A percentile compares a stretch with the other conserved stretches of the same genome.
Evolutionary conservation across 2,797 vertebrate genomes (phyloP).

Genomic region (Gephyroberyx darwinii): DNA sequence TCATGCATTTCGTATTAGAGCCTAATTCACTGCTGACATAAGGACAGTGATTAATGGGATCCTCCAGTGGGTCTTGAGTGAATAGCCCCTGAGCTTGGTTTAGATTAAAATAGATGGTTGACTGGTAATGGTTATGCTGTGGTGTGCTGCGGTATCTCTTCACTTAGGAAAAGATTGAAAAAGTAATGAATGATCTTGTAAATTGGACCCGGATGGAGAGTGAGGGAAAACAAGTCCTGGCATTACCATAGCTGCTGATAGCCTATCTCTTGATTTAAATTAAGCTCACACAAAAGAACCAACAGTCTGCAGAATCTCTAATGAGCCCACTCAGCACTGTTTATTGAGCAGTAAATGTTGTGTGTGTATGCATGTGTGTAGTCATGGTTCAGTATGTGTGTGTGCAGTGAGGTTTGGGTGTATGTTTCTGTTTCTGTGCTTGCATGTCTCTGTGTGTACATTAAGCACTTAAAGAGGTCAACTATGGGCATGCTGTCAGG

Average conservation of each 20-base stretch:
- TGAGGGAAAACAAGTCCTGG: constrained; percentile 17
- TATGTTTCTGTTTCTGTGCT: constrained; percentile 3
- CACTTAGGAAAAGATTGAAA: constrained; percentile 22
- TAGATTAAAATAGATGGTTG: constrained; percentile 20
- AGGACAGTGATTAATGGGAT: constrained; percentile 33
- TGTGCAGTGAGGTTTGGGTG: neutral
- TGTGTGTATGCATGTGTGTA: constrained; percentile 20
- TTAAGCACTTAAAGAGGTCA: constrained; percentile 32
- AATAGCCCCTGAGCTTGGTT: constrained; percentile 17
- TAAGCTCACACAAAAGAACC: constrained; percentile 54
- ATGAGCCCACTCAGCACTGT: constrained; percentile 73
- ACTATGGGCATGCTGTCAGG: neutral
- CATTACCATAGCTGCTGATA: constrained; percentile 47
- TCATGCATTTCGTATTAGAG: constrained; percentile 30
- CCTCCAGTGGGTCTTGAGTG: constrained; percentile 20
- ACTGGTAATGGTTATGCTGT: constrained; percentile 8
- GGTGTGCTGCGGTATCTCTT: neutral
- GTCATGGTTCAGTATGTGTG: constrained; percentile 10
- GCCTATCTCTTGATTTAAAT: constrained; percentile 61
- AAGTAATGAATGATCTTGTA: constrained; percentile 14
- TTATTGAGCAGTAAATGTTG: constrained; percentile 59
- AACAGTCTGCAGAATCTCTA: constrained; percentile 70
- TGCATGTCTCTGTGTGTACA: constrained; percentile 1
- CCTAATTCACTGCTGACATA: constrained; percentile 35
- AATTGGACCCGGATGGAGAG: constrained; percentile 7